Evolutionary conservation across 2,888 invertebrate genomes (phyloP), one percentile per base, ranked within the genome.

Genomic region (Hipparchia sbordonii): DNA sequence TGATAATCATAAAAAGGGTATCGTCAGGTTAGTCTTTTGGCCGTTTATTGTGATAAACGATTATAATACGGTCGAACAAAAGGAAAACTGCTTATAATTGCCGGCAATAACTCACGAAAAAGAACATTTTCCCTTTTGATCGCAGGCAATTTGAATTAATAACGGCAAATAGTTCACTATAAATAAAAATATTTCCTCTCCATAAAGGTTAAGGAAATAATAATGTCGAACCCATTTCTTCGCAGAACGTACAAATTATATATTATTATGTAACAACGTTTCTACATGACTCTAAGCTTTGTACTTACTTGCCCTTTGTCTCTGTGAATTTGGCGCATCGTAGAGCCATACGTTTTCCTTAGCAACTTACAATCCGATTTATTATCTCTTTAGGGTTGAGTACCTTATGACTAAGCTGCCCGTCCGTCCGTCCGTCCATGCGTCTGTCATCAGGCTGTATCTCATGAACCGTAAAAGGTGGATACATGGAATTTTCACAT

Each of bases 21-120:
- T 48, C 8, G 48, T 48, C 8, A 48, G 48, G 48, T 12, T 52
- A 52, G 52, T 52, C 52, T 52, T 12, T 52, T 52, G 52, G 2
- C 52, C 12, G 12, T 52, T 52, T 12, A 59, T 59, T 9, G 7
- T 59, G 23, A 59, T 59, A 57, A 57, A 23, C 57, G 13, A 5
- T 23, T 23, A 13, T 57, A 33, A 33, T 60, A 45, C 60, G 12
- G 4, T 12, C 5, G 12, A 60, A 12, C 23, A 51, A 63, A 63
- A n/a, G 39, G 10, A 46, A 9, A 62, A 62, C 62, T 46, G 62
- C 45, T 51, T 9, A 59, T 23, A 23, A n/a, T 7, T 12, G 46
- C 51, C 51, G 23, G 13, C 51, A 63, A 63, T 63, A 63, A 63
- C 5, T 63, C 48, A 63, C 63, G 62, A 63, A 13, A 61, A 62